Percentiles rank a stretch among this genome's conserved stretches.
Conservation (phyloP, 1,140 invertebrate genomes). For the Drosophila kurseongensis region DNA sequence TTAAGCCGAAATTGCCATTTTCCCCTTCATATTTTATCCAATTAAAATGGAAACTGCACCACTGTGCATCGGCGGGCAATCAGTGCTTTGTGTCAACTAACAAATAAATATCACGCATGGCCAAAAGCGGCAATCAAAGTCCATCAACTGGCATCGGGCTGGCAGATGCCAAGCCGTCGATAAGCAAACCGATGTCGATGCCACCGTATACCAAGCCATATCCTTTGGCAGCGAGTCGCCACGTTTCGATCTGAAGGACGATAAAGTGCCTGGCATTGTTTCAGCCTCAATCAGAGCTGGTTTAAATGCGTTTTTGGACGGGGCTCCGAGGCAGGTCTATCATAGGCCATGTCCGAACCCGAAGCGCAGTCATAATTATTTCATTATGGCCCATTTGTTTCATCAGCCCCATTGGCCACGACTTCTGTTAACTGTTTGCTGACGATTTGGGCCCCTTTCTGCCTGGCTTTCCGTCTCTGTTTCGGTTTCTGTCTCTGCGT, state of each 20-base stretch:
- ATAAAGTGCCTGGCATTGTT: constrained; percentile 68
- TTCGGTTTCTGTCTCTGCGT: constrained; percentile 53
- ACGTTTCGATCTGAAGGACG: constrained; percentile 51
- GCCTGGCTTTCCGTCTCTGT: constrained; percentile 4
- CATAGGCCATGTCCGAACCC: constrained; percentile 40
- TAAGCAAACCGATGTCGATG: constrained; percentile 48
- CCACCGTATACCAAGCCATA: constrained; percentile 13
- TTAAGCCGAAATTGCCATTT: no score
- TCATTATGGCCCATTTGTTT: constrained; percentile 83
- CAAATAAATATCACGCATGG: constrained; percentile 83
- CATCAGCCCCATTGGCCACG: constrained; percentile 70
- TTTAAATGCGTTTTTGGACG: constrained; percentile 69
- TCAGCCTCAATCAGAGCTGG: constrained; percentile 67
- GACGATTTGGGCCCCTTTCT: constrained; percentile 32
- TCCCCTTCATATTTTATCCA: background rate
- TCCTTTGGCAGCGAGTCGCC: constrained; percentile 50
- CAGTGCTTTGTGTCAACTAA: constrained; percentile 78
- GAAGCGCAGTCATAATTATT: constrained; percentile 81
- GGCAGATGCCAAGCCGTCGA: constrained; percentile 68
- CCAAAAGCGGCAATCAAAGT: constrained; percentile 81
- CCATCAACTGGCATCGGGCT: constrained; percentile 65
- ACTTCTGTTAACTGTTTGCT: constrained; percentile 64
- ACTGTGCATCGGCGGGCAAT: constrained; percentile 47
- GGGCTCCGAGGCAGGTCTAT: constrained; percentile 34
- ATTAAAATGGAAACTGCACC: background rate